phyloP scores from a whole-genome alignment of 2,797 vertebrate genomes.

The Cercopithecus hamlyni region DNA sequence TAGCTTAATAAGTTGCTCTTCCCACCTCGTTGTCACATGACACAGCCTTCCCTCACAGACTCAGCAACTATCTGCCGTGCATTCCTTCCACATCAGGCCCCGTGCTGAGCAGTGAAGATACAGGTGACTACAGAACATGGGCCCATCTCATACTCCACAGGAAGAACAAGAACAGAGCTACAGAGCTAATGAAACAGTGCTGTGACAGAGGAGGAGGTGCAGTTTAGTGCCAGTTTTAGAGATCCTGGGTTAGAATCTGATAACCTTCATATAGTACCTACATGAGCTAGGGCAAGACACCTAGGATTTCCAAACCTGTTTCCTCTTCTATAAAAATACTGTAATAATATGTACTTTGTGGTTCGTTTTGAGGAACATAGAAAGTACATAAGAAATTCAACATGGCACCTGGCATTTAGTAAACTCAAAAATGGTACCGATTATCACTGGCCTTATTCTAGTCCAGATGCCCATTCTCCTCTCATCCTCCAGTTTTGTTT shows the following conservation, averaged over 20 bases:
- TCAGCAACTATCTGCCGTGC: rapidly evolving
- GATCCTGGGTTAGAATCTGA: not conserved
- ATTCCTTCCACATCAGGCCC: not conserved
- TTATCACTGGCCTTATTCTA: not conserved
- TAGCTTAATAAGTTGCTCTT: not conserved
- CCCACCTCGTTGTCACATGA: not conserved
- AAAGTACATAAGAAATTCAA: no score
- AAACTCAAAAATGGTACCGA: no score
- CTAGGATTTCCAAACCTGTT: not conserved
- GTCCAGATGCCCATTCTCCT: not conserved
- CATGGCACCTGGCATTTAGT: not conserved
- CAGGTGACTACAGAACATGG: not conserved
- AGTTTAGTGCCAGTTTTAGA: no score
- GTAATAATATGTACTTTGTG: not conserved
- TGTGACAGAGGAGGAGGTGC: not conserved
- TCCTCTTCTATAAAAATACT: not conserved
- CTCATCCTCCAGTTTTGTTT: not conserved
- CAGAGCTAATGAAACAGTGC: not conserved
- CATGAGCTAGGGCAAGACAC: not conserved
- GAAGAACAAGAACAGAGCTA: not conserved
- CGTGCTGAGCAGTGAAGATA: not conserved
- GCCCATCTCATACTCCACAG: no score
- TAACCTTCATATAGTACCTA: not conserved
- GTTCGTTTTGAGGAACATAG: not conserved
- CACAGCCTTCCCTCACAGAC: not conserved